Conservation (phyloP, 2,113 vertebrate genomes). For the Monopterus albus region DNA sequence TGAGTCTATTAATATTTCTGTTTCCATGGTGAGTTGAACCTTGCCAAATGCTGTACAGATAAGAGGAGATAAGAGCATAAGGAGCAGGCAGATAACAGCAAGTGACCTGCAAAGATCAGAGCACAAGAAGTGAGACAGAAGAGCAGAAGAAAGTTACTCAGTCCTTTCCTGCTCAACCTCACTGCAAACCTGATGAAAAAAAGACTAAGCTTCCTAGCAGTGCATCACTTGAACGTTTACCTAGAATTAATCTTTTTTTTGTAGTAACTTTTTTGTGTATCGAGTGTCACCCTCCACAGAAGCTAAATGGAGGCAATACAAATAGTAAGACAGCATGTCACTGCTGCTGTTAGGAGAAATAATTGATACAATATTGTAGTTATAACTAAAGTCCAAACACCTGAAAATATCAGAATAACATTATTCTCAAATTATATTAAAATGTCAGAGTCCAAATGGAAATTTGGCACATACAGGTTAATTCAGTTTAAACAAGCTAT, state of each 20-base stretch:
- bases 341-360: not conserved
- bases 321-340: not conserved
- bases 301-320: slow-evolving; percentile 14
- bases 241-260: not conserved
- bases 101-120: slow-evolving; percentile 75
- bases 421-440: not conserved
- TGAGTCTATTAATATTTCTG: slow-evolving; percentile 76
- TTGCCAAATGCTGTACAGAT: slow-evolving; percentile 72
- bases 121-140: slow-evolving; percentile 69
- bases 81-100: slow-evolving; percentile 72
- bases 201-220: slow-evolving; percentile 2
- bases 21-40: slow-evolving; percentile 74
- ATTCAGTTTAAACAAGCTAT: not conserved
- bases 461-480: not conserved
- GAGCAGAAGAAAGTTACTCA: slow-evolving; percentile 60
- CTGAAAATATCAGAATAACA: not conserved
- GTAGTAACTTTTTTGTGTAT: slow-evolving; percentile 24
- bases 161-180: slow-evolving; percentile 45
- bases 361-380: not conserved
- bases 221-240: slow-evolving; percentile 6
- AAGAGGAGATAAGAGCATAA: slow-evolving; percentile 77
- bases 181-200: slow-evolving; percentile 12
- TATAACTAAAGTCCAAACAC: not conserved
- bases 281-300: slow-evolving; percentile 20
- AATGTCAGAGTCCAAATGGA: not conserved